phyloP scores from a whole-genome alignment of 2,797 vertebrate genomes.

The Hylomyscus alleni region DNA sequence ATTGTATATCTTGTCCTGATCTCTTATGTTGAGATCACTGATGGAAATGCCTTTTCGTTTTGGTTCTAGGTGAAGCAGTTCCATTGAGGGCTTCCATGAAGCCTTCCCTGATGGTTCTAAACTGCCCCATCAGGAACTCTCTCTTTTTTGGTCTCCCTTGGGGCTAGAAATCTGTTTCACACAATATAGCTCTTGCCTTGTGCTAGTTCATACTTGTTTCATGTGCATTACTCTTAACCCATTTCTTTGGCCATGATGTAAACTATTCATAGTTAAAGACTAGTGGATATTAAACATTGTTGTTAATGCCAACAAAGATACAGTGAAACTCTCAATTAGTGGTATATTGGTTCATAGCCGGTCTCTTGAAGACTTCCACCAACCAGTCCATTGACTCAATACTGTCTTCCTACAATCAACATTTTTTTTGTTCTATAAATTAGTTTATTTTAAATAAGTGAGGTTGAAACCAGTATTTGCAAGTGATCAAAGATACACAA shows the following conservation, averaged over 20 bases:
- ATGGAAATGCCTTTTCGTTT: conserved; percentile 60
- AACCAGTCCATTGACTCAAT: conserved; percentile 8
- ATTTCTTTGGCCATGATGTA: conserved; percentile 4
- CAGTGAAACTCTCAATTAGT: conserved; percentile 21
- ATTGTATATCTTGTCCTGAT: conserved; percentile 71
- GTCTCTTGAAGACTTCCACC: conserved; percentile 26
- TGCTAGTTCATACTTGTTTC: conserved; percentile 45
- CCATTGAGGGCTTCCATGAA: conserved; percentile 33
- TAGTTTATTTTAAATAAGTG: conserved; percentile 27
- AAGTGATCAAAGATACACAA: neutral
- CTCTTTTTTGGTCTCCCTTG: conserved; percentile 35
- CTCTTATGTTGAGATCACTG: conserved; percentile 50
- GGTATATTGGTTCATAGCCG: conserved; percentile 35
- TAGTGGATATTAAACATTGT: neutral
- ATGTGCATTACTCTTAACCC: neutral
- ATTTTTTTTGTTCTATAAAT: neutral
- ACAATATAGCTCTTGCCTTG: neutral
- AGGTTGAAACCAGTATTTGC: neutral
- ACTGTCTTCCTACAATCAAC: neutral
- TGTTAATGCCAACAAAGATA: neutral
- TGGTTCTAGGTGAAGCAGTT: conserved; percentile 16
- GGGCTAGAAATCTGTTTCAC: conserved; percentile 22
- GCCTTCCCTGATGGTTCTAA: conserved; percentile 28
- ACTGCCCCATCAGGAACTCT: neutral
- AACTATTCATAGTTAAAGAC: conserved; percentile 15